These are phyloP conservation scores for Serranus cabrilla DNA, from an alignment of 2,797 vertebrate species.

Conservation along the genomic window DNA sequence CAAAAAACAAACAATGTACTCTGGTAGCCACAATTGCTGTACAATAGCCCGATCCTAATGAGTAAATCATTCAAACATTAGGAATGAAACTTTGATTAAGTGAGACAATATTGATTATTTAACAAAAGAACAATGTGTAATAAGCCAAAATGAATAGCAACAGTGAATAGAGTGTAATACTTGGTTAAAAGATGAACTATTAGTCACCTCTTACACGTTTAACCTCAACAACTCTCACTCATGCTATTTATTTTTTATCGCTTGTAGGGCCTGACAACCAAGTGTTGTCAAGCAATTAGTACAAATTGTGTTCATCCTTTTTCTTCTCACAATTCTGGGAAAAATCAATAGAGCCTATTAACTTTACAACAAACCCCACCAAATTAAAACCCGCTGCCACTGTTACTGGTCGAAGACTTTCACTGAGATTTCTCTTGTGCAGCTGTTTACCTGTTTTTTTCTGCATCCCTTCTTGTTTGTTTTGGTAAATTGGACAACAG, in stretches of 20 bases:
- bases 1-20: no score
- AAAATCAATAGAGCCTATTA: neutral
- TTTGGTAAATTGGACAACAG: neutral
- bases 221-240: neutral
- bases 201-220: neutral
- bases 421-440: no score
- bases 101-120: neutral
- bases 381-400: neutral
- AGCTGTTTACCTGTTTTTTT: neutral
- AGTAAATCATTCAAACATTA: neutral
- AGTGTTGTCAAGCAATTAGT: neutral
- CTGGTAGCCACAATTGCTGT: no score
- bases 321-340: neutral
- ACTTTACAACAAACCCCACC: neutral
- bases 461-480: neutral
- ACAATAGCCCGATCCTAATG: no score
- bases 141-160: neutral
- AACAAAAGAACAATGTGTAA: neutral
- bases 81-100: no score
- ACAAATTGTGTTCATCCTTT: neutral
- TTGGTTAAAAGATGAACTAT: neutral
- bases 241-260: neutral
- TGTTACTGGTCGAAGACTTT: neutral
- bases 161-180: neutral
- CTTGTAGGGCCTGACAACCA: neutral